phyloP scores from a whole-genome alignment of 2,797 vertebrate genomes.

The Clarias pachynema region DNA sequence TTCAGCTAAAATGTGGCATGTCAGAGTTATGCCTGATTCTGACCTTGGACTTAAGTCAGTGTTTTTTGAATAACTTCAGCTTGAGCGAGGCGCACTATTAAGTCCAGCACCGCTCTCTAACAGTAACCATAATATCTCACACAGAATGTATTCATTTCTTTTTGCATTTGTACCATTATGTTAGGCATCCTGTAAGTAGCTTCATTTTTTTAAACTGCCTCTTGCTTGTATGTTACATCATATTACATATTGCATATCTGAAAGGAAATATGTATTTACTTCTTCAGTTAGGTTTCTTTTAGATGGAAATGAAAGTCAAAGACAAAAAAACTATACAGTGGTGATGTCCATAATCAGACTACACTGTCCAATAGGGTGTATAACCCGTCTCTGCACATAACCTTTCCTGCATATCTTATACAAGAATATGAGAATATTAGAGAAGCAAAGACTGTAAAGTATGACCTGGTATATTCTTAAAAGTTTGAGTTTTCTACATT shows the following conservation, averaged over 20 bases:
- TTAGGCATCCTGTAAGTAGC: neutral
- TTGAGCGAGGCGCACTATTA: neutral
- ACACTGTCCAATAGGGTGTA: no score
- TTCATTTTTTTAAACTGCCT: neutral
- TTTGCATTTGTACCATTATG: neutral
- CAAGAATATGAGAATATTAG: neutral
- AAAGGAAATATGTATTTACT: neutral
- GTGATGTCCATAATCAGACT: neutral
- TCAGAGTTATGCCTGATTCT: neutral
- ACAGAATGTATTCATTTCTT: neutral
- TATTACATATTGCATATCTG: neutral
- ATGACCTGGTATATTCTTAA: no score
- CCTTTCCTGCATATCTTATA: neutral
- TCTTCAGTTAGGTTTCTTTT: neutral
- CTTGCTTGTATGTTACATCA: slow-evolving; percentile 20
- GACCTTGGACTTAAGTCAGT: neutral
- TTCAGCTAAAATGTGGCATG: neutral
- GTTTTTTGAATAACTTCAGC: neutral
- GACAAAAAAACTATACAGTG: neutral
- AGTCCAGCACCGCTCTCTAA: neutral
- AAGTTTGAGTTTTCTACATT: no score
- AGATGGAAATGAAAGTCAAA: neutral
- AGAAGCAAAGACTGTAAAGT: neutral
- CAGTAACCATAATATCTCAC: neutral
- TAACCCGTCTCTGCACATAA: neutral